Base-by-base conservation (phyloP, 2,113 vertebrate genomes). In the Apaloderma vittatum region DNA sequence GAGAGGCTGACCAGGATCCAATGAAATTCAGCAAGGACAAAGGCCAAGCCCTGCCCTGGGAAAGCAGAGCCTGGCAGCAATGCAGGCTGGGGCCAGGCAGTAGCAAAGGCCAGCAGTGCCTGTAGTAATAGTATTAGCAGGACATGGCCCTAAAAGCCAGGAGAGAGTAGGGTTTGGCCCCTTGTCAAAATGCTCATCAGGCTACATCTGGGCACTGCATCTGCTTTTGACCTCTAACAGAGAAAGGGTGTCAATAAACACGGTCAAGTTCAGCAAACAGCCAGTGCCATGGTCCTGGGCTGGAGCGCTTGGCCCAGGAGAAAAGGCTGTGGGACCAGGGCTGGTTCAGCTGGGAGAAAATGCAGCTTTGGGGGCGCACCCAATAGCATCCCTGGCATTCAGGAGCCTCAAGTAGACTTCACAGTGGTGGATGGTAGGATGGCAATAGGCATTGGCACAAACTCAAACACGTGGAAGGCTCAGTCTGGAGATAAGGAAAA, bases 381-480 rank as follows among this genome's bases (percentile, higher is more conserved):
- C 14, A 54, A 18, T 43, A 58, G 6, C 49, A 52, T 29, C 22
- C 13, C 15, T 22, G 24, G 7, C 15, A 55, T 36, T 17, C 24
- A 51, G 27, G 27, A 40, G 43, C 3, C 9, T 22, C 9, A 19
- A 15, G 3, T 0, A 1, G 23, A 45, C 8, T 46, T 26, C 34
- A 54, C 82, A 32, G 24, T 4, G 3, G 32, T 21, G 5, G 0
- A 0, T 46, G 37, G 32, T 36, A 8, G 15, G 26, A 49, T 21
- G 12, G 21, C 0, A 0, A 40, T 46, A 48, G 9, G 19, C 24
- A 54, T 16, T 0, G 0, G 11, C 8, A 36, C n/a, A 67, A 51
- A 20, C 19, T 22, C 29, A 54, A 74, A 48, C 9, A 24, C 4
- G 12, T 40, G 20, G 48, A 18, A 36, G 9, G 5, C 12, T 73